These are phyloP conservation scores for Chromobotia macracanthus DNA, from an alignment of 2,797 vertebrate species.

Conservation along the genomic window DNA sequence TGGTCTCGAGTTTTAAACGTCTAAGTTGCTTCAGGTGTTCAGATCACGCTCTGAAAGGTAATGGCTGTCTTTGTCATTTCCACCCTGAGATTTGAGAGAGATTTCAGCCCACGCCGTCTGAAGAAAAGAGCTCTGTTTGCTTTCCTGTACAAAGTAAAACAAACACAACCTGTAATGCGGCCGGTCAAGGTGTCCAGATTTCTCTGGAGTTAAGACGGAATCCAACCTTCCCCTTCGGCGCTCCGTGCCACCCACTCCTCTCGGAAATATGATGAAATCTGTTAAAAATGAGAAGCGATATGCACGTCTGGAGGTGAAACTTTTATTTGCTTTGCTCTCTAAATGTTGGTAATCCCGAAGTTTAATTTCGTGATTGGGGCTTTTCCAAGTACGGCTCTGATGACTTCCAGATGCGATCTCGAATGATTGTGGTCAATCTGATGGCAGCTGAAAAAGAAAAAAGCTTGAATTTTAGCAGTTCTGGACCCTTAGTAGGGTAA, in stretches of 20 bases:
- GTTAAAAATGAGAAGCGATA: background rate
- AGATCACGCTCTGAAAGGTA: slow-evolving; percentile 32
- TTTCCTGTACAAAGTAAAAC: slow-evolving; percentile 52
- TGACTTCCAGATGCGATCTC: slow-evolving; percentile 63
- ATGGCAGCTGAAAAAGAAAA: slow-evolving; percentile 51
- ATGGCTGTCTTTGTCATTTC: slow-evolving; percentile 27
- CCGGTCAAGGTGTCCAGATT: slow-evolving; percentile 42
- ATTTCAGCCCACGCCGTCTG: slow-evolving; percentile 37
- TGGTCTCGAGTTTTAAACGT: slow-evolving; percentile 21
- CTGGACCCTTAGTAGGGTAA: slow-evolving; percentile 45
- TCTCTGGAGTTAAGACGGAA: background rate
- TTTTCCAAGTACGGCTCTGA: slow-evolving; percentile 61
- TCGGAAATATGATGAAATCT: slow-evolving; percentile 41
- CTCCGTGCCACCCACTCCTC: slow-evolving; percentile 29
- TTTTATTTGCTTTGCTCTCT: slow-evolving; percentile 55
- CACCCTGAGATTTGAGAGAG: slow-evolving; percentile 30
- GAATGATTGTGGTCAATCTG: slow-evolving; percentile 53
- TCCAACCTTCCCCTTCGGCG: slow-evolving; percentile 16
- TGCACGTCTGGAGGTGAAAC: slow-evolving; percentile 50
- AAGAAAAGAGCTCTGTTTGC: slow-evolving; percentile 43
- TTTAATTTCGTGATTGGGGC: slow-evolving; percentile 64
- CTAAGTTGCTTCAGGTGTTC: slow-evolving; percentile 46
- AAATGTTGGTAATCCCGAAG: slow-evolving; percentile 63
- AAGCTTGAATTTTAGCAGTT: slow-evolving; percentile 58
- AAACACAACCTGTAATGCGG: slow-evolving; percentile 44